phyloP scores from a whole-genome alignment of 2,797 vertebrate species.

The Chromis chromis region DNA sequence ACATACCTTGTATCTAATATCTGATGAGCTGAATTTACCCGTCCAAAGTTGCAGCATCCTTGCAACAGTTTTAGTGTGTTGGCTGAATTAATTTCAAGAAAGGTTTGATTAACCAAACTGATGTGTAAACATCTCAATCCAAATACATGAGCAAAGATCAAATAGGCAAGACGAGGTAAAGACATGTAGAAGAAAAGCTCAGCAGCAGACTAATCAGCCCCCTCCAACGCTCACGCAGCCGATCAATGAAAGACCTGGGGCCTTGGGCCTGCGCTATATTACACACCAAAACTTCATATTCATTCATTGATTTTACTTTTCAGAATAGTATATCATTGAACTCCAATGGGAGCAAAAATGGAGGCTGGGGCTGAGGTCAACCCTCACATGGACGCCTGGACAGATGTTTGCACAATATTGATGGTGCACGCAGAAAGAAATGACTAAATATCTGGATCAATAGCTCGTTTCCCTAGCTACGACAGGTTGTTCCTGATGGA shows the following conservation, averaged over 20 bases:
- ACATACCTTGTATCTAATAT: constrained; percentile 14
- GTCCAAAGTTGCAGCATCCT: constrained; percentile 7
- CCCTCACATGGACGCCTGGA: constrained; percentile 87
- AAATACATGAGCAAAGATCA: constrained; percentile 77
- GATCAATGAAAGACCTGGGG: constrained; percentile 86
- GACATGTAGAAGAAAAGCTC: constrained; percentile 75
- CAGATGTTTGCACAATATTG: constrained; percentile 95
- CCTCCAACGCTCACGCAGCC: constrained; percentile 76
- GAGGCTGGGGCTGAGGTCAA: constrained; percentile 93
- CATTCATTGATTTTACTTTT: constrained; percentile 99
- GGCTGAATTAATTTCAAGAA: constrained; percentile 37
- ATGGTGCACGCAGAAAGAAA: constrained; percentile 94
- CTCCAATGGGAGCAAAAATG: constrained; percentile 94
- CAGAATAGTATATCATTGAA: constrained; percentile 97
- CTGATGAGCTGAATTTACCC: background rate
- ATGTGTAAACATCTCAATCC: constrained; percentile 69
- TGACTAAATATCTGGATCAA: constrained; percentile 99
- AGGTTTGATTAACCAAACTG: constrained; percentile 42
- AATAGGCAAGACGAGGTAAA: constrained; percentile 74
- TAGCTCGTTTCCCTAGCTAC: constrained; percentile 94
- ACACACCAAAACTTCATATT: constrained; percentile 98
- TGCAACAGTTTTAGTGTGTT: background rate
- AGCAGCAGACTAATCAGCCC: constrained; percentile 84
- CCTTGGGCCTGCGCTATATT: constrained; percentile 91
- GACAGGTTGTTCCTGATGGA: constrained; percentile 94